Conservation (phyloP, 2,113 vertebrate species). For the Ochotona princeps region DNA sequence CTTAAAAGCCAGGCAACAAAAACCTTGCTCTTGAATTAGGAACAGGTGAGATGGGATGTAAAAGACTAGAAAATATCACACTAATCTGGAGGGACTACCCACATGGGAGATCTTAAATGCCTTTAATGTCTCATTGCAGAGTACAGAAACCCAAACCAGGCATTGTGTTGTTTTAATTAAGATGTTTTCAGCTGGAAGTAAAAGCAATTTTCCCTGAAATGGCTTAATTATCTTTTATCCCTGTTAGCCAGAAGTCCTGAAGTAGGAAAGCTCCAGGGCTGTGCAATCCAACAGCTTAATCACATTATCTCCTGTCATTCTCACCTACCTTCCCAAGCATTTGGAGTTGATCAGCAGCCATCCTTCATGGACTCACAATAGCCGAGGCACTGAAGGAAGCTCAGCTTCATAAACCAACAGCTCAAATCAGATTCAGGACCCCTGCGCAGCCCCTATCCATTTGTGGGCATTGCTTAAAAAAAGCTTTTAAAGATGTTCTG, state of each 20-base stretch:
- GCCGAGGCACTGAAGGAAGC: background rate
- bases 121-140: background rate
- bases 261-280: background rate
- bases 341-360: background rate
- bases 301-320: background rate
- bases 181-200: background rate
- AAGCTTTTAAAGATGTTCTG: background rate
- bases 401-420: background rate
- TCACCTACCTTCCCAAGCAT: background rate
- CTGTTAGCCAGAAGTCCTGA: conserved; percentile 28
- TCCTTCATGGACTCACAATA: background rate
- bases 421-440: background rate
- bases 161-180: conserved; percentile 39
- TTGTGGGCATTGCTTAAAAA: background rate
- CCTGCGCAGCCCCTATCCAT: too few relatives aligned
- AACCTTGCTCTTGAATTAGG: background rate
- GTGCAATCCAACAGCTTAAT: background rate
- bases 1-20: conserved; percentile 14
- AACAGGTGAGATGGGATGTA: background rate
- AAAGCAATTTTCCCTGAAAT: conserved; percentile 51
- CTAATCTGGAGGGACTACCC: background rate
- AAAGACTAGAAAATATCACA: background rate
- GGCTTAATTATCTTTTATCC: conserved; percentile 12
- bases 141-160: conserved; percentile 31
- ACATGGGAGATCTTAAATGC: background rate